These are phyloP conservation scores for Ectropis grisescens DNA, from an alignment of 1,140 invertebrate species.

Conservation along the genomic window DNA sequence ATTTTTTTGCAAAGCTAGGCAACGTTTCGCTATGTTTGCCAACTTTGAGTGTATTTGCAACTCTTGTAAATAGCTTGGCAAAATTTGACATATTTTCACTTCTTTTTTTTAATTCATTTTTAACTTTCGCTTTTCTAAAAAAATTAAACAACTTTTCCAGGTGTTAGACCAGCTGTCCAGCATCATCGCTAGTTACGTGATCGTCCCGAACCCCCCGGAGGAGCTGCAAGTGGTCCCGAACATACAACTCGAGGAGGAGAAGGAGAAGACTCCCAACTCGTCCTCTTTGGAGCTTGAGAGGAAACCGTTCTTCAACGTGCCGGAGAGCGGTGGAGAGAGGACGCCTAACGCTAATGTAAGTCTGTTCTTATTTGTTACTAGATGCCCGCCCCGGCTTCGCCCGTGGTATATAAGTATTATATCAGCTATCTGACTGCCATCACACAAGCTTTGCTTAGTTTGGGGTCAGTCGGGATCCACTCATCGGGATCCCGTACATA, in stretches of 20 bases:
- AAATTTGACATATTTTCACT: no score
- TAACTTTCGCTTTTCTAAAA: not conserved
- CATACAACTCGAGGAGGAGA: constrained; percentile 43
- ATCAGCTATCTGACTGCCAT: no score
- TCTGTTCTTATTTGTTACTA: constrained; percentile 1
- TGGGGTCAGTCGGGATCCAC: no score
- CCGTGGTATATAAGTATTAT: no score
- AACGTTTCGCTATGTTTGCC: no score
- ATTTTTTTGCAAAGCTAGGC: no score
- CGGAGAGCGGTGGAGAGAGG: constrained; percentile 33
- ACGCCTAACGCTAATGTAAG: constrained; percentile 44
- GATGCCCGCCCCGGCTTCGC: no score
- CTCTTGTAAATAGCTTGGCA: no score
- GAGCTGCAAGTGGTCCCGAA: constrained; percentile 64
- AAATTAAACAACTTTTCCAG: constrained; percentile 29
- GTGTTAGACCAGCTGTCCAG: constrained; percentile 60
- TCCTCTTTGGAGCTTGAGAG: constrained; percentile 27
- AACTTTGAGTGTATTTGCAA: no score
- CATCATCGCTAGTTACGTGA: constrained; percentile 55
- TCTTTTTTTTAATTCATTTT: not conserved
- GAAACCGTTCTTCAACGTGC: constrained; percentile 30
- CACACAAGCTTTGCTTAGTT: no score
- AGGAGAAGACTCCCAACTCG: constrained; percentile 19
- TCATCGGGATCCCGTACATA: no score
- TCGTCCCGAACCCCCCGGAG: constrained; percentile 44